phyloP scores from a whole-genome alignment of 2,888 invertebrate genomes.

The Deladenus siricidicola region DNA sequence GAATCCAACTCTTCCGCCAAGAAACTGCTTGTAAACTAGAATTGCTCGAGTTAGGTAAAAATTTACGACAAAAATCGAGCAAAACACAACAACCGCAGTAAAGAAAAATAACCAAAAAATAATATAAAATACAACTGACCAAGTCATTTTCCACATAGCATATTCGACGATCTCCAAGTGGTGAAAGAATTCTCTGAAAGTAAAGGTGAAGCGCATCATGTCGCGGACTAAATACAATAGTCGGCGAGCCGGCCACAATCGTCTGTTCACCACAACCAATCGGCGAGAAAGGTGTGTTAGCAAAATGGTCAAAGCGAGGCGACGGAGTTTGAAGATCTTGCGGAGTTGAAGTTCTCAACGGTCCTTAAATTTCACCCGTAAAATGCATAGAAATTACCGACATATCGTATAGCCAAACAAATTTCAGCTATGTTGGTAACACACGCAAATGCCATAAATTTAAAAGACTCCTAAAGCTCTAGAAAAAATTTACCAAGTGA shows the following conservation, averaged over 20 bases:
- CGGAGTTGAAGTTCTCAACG: constrained; percentile 16
- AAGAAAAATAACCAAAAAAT: too few species aligned
- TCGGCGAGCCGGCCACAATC: constrained; percentile 13
- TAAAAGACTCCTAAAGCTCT: too few species aligned
- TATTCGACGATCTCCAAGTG: constrained; percentile 68
- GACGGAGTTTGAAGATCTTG: constrained; percentile 6
- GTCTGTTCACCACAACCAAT: constrained; percentile 1
- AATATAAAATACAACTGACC: constrained; percentile 2
- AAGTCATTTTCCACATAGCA: constrained; percentile 31
- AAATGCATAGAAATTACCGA: neutral
- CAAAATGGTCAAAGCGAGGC: neutral
- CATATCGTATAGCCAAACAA: too few species aligned
- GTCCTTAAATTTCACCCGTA: constrained; percentile 5
- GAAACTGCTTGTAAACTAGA: neutral
- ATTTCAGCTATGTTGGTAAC: too few species aligned
- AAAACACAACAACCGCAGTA: neutral
- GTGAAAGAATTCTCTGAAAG: constrained; percentile 72
- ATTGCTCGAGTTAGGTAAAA: too few species aligned
- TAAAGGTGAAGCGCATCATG: constrained; percentile 89
- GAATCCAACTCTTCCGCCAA: constrained; percentile 16
- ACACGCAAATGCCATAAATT: too few species aligned
- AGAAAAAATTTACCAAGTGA: neutral
- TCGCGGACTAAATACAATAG: constrained; percentile 65
- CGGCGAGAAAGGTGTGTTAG: constrained; percentile 7
- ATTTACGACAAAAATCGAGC: too few species aligned